Conservation (phyloP, 2,797 vertebrate species). For the Pangasius macronema region DNA sequence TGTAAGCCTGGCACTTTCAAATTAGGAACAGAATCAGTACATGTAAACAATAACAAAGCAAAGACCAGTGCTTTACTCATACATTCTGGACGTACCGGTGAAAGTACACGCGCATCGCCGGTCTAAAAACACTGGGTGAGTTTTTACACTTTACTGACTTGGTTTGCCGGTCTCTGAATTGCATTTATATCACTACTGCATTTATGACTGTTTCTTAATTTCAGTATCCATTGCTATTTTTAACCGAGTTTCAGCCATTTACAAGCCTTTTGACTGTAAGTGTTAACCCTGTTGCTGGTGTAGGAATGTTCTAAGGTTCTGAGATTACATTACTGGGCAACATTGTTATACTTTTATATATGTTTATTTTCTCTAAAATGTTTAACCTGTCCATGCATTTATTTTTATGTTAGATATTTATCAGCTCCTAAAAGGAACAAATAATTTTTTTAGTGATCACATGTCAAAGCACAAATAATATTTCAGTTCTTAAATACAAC, state of each 20-base stretch:
- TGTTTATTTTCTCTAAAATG: not conserved
- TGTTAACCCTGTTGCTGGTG: not conserved
- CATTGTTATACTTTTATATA: not conserved
- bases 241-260: not conserved
- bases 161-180: not conserved
- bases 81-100: constrained; percentile 11
- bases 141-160: constrained; percentile 23
- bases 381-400: not conserved
- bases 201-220: not conserved
- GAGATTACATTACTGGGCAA: not conserved
- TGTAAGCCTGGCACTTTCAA: constrained; percentile 5
- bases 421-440: no score
- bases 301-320: not conserved
- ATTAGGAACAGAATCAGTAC: constrained; percentile 2
- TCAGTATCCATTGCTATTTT: not conserved
- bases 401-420: not conserved
- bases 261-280: not conserved
- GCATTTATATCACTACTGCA: not conserved
- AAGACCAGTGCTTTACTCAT: not conserved
- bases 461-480: not conserved
- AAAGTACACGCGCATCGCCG: not conserved
- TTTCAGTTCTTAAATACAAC: not conserved
- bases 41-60: constrained; percentile 33
- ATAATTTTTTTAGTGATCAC: not conserved
- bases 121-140: constrained; percentile 29